Evolutionary conservation across 2,113 vertebrate genomes (phyloP).

Genomic region (Lepidothrix coronata): DNA sequence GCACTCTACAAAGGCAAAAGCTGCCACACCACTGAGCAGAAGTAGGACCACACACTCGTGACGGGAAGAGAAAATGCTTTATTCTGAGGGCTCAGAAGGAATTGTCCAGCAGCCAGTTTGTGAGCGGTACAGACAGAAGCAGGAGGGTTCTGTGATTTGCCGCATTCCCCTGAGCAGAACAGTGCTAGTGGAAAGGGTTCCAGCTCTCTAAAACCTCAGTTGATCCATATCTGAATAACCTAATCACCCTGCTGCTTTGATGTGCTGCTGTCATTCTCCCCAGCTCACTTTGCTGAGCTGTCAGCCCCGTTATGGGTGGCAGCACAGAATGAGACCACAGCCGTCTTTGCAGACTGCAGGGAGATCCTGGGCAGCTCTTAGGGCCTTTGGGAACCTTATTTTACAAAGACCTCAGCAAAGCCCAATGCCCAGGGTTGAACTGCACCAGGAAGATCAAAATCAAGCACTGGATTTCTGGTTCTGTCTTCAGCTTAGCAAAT

Average conservation of each 20-base stretch:
- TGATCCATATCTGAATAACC: neutral
- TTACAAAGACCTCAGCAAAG: neutral
- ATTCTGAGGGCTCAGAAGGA: neutral
- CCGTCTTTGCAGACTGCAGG: neutral
- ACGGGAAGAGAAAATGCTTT: neutral
- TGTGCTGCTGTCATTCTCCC: neutral
- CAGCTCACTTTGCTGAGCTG: accelerated
- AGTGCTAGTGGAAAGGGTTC: neutral
- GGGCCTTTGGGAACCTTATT: neutral
- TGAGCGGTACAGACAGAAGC: neutral
- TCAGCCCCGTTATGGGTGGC: neutral
- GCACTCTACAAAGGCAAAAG: neutral
- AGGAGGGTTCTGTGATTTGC: neutral
- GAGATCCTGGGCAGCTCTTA: neutral
- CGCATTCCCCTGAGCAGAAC: neutral
- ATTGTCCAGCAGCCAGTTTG: neutral
- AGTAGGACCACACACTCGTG: neutral
- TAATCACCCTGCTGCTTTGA: neutral
- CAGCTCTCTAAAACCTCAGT: neutral
- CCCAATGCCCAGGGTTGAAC: neutral
- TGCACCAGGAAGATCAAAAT: neutral
- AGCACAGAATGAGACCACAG: neutral
- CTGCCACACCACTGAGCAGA: neutral
- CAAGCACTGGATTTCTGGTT: neutral
- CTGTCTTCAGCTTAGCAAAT: neutral